Conservation (phyloP, 2,113 vertebrate genomes). For the Enhydra lutris region DNA sequence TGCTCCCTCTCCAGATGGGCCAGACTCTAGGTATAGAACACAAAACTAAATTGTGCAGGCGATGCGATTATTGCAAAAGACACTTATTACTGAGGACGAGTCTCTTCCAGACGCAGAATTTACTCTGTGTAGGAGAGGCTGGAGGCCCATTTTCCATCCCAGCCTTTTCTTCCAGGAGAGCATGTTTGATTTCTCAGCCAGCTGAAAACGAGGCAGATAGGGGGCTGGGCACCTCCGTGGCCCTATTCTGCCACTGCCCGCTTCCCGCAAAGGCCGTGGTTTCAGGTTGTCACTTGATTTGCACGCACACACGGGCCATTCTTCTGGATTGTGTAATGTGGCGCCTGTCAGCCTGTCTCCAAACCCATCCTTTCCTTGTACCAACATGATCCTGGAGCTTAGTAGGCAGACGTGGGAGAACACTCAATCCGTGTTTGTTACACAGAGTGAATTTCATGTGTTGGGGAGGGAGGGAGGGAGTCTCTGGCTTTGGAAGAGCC, state of each 20-base stretch:
- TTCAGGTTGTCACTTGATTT: neutral
- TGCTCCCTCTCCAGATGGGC: neutral
- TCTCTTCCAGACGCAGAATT: neutral
- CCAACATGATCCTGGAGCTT: neutral
- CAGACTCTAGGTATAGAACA: neutral
- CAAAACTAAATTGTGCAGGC: too few species aligned
- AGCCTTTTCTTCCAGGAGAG: neutral
- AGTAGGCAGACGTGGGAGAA: neutral
- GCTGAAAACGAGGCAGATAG: too few species aligned
- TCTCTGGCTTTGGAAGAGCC: neutral
- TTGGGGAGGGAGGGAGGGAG: neutral
- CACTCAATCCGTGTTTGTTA: too few species aligned
- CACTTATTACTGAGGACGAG: accelerated
- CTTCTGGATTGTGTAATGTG: neutral
- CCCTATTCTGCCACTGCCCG: too few species aligned
- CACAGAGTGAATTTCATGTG: neutral
- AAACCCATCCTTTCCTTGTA: neutral
- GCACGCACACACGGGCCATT: neutral
- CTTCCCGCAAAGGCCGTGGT: neutral
- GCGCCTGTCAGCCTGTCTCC: neutral
- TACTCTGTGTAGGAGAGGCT: too few species aligned
- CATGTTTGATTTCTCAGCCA: neutral
- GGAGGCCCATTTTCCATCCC: too few species aligned
- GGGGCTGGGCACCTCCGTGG: accelerated
- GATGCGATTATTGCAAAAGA: neutral